Conservation (phyloP, 37 sponge, comb jelly and placozoan genomes). For the Amphimedon queenslandica region DNA sequence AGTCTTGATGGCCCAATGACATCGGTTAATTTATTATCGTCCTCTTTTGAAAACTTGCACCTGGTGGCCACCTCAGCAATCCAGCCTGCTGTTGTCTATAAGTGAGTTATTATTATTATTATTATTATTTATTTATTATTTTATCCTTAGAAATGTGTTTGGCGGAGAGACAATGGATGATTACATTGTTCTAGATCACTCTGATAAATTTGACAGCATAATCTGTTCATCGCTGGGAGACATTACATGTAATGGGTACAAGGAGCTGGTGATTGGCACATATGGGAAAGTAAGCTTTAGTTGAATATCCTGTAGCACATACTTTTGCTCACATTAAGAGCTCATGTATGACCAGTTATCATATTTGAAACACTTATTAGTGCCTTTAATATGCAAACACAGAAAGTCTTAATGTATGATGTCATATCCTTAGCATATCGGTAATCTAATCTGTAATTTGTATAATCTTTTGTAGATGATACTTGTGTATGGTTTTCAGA, state of each 20-base stretch:
- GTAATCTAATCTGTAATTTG: no score
- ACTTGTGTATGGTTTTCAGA: no score
- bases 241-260: conserved; percentile 64
- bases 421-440: no score
- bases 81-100: conserved; percentile 51
- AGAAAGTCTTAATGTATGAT: no score
- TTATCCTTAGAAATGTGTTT: conserved; percentile 59
- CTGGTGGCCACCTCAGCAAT: conserved; percentile 56
- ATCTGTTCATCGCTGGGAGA: conserved; percentile 68
- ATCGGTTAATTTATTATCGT: conserved; percentile 49
- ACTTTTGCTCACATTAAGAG: no score
- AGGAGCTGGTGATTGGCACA: conserved; percentile 75
- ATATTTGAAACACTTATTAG: no score
- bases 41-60: no score
- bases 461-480: no score
- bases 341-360: no score
- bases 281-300: conserved; percentile 75
- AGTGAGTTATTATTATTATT: conserved; percentile 7
- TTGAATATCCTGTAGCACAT: no score
- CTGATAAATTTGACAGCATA: conserved; percentile 67
- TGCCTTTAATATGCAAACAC: no score
- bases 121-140: neutral
- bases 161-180: neutral
- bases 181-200: no score
- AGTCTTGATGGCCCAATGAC: conserved; percentile 69